A percentile compares a stretch with the other conserved stretches of the same genome.
These are phyloP conservation scores for Dasysyrphus tricinctus DNA, from an alignment of 2,888 invertebrate species.

Conservation along the genomic window DNA sequence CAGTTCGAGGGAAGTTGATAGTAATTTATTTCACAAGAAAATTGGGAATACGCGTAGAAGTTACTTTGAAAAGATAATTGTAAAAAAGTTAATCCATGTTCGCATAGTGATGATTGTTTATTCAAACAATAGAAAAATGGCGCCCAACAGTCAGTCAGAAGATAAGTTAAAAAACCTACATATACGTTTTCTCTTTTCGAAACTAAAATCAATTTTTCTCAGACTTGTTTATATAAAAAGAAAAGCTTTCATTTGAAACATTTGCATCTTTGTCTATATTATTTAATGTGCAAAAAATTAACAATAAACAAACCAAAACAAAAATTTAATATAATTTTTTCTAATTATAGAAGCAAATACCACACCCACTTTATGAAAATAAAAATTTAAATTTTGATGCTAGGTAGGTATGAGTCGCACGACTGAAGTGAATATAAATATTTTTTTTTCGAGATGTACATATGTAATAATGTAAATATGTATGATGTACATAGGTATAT, in stretches of 20 bases:
- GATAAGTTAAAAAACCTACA: neutral
- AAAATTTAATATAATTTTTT: neutral
- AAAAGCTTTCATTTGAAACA: neutral
- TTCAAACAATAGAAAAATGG: constrained; percentile 1
- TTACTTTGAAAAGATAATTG: neutral
- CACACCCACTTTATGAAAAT: constrained; percentile 55
- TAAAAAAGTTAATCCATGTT: neutral
- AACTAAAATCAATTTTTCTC: too few relatives aligned
- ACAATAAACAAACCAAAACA: constrained; percentile 7
- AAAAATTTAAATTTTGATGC: neutral
- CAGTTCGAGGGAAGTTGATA: neutral
- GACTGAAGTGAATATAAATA: constrained; percentile 15
- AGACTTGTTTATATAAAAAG: neutral
- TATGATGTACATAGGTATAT: too few relatives aligned
- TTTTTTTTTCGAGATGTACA: neutral
- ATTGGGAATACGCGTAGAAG: neutral
- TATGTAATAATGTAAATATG: too few relatives aligned
- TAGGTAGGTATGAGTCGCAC: neutral
- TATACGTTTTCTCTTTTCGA: neutral
- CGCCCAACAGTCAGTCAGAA: neutral
- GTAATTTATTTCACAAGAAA: neutral
- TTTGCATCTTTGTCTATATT: neutral
- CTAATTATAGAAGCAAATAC: constrained; percentile 33
- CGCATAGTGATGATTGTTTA: neutral
- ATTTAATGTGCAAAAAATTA: neutral